Evolutionary conservation across 2,113 vertebrate genomes (phyloP).

Genomic region (Patagioenas fasciata): DNA sequence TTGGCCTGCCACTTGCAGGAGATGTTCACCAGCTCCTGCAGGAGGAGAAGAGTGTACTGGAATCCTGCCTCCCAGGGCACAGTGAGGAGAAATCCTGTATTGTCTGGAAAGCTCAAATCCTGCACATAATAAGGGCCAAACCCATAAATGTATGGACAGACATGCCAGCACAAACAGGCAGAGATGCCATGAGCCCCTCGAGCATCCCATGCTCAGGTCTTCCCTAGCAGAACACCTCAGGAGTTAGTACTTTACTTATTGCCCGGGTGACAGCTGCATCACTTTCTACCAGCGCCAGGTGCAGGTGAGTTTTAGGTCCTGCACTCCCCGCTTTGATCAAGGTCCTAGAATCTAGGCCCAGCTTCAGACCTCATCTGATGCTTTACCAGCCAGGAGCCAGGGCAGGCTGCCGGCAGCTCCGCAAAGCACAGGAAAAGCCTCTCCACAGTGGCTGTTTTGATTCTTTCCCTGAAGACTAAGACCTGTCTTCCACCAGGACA

Average conservation of each 20-base stretch:
- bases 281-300: neutral
- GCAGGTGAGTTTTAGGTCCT: neutral
- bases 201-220: neutral
- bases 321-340: neutral
- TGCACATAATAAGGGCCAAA: neutral
- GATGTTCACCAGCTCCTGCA: neutral
- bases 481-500: neutral
- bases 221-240: neutral
- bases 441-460: fast-evolving
- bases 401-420: neutral
- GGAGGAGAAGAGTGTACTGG: neutral
- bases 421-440: neutral
- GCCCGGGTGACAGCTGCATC: neutral
- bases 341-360: neutral
- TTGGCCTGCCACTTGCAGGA: neutral
- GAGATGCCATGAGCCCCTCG: neutral
- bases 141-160: neutral
- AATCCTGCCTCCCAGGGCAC: neutral
- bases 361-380: neutral
- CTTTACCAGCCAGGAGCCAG: neutral
- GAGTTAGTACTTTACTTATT: neutral
- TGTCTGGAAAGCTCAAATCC: neutral
- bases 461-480: neutral
- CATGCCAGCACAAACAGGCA: fast-evolving
- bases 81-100: neutral